Evolutionary conservation across 2,113 vertebrate species (phyloP), one percentile per base, ranked within the genome.

Genomic region (Macrotus californicus): DNA sequence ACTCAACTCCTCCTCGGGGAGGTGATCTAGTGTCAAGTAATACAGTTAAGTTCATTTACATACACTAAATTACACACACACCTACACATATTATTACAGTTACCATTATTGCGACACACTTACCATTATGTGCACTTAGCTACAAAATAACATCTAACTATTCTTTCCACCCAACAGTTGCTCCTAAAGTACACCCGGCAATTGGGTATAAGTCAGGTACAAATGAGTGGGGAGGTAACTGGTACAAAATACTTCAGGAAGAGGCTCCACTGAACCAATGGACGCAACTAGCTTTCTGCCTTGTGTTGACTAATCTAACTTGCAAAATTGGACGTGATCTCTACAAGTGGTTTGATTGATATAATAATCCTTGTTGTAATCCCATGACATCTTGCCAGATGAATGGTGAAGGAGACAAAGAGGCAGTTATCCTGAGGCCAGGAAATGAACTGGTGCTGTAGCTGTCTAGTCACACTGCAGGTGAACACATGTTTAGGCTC

Each of bases 121-220:
- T 56, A 67, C 21, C 29, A 92, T 5, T 50, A 61, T 3, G 75
- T 64, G 84, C 9, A 52, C 43, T 39, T 64, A 48, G 41, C 11
- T 83, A 50, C 5, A 87, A 80, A 80, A 67, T 8, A 16, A 56
- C 3, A 21, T 6, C 14, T 87, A 16, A 70, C 76, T 59, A 41
- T 88, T 43, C 66, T 24, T 6, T 14, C 50, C 36, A 54, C 26
- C 16, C 26, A 4, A 93, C 10, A 89, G 73, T 43, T 95, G 12
- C 72, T 54, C 95, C 96, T 97, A 94, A 97, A 97, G 81, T 76
- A 94, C 96, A 96, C 76, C 59, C 96, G 95, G 81, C 89, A 96
- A 96, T 84, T 94, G 97, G 96, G 82, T 87, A 96, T 24, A 75
- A 93, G 70, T 91, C 85, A 96, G 70, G 67, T 96, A 93, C 81